Conservation (phyloP, 2,797 vertebrate species). For the Acrossocheilus fasciatus region DNA sequence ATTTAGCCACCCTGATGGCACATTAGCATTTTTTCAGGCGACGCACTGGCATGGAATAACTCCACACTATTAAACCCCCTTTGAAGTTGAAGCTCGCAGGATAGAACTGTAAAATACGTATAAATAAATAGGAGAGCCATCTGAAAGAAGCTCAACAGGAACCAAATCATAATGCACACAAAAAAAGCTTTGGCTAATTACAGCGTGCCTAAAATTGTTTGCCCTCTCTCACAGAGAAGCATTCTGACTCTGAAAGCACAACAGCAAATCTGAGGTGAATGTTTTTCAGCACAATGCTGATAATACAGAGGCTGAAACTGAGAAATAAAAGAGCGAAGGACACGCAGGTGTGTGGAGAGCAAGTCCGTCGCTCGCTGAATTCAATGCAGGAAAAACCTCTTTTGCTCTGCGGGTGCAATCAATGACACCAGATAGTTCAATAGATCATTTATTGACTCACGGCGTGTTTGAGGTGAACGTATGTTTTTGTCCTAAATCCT, state of each 20-base stretch:
- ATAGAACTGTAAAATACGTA: slow-evolving; percentile 30
- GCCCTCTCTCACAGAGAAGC: slow-evolving; percentile 33
- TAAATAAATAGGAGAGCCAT: slow-evolving; percentile 47
- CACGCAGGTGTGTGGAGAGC: slow-evolving; percentile 33
- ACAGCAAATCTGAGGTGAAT: slow-evolving; percentile 9
- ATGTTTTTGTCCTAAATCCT: neutral
- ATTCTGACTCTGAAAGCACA: slow-evolving; percentile 16
- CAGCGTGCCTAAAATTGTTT: slow-evolving; percentile 67
- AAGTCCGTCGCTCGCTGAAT: slow-evolving; percentile 29
- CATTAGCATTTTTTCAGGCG: slow-evolving; percentile 78
- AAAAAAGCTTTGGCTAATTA: slow-evolving; percentile 67
- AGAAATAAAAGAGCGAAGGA: slow-evolving; percentile 44
- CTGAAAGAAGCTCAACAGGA: slow-evolving; percentile 67
- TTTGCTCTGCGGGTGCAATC: slow-evolving; percentile 57
- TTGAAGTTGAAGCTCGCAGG: slow-evolving; percentile 51
- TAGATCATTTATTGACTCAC: neutral
- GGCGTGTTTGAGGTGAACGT: neutral
- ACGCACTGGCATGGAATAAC: slow-evolving; percentile 57
- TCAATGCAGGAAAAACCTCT: slow-evolving; percentile 65
- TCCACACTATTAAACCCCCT: slow-evolving; percentile 77
- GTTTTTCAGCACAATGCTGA: slow-evolving; percentile 9
- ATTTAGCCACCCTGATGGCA: slow-evolving; percentile 75
- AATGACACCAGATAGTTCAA: neutral
- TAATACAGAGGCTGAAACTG: slow-evolving; percentile 25
- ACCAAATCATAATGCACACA: slow-evolving; percentile 66